Percentiles rank a stretch among this genome's conserved stretches.
Conservation (phyloP, 2,797 vertebrate genomes). For the Australoheros facetus region DNA sequence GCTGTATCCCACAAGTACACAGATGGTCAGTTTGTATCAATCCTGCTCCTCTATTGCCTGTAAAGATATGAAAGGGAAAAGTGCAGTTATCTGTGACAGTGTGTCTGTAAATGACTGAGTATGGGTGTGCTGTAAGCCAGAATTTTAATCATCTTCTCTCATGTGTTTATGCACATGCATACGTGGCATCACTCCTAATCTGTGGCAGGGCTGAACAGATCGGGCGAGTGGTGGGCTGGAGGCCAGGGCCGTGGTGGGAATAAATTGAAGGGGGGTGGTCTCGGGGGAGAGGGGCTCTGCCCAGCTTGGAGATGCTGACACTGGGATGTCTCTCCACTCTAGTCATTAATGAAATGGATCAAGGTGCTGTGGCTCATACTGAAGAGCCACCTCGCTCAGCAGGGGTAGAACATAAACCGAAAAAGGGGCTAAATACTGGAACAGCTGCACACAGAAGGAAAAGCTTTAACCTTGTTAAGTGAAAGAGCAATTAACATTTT, state of each 20-base stretch:
- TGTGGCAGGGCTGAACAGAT: slow-evolving; percentile 78
- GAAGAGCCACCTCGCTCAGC: slow-evolving; percentile 79
- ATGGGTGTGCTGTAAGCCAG: slow-evolving; percentile 35
- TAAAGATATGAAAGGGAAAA: slow-evolving; percentile 29
- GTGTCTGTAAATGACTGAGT: slow-evolving; percentile 38
- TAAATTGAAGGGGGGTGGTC: slow-evolving; percentile 45
- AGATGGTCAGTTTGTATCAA: slow-evolving; percentile 55
- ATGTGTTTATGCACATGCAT: slow-evolving; percentile 59
- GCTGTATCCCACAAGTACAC: slow-evolving; percentile 29
- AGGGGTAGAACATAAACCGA: slow-evolving; percentile 64
- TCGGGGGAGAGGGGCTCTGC: slow-evolving; percentile 71
- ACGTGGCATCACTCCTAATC: slow-evolving; percentile 75
- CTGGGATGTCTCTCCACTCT: slow-evolving; percentile 81
- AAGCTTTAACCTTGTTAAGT: slow-evolving; percentile 46
- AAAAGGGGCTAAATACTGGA: slow-evolving; percentile 56
- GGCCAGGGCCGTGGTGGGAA: slow-evolving; percentile 33
- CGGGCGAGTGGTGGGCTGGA: slow-evolving; percentile 51
- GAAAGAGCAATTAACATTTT: slow-evolving; percentile 40
- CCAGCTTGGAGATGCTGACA: slow-evolving; percentile 80
- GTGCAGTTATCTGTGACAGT: slow-evolving; percentile 44
- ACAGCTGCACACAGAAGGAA: slow-evolving; percentile 36
- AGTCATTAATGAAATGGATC: slow-evolving; percentile 91
- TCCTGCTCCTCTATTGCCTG: slow-evolving; percentile 24
- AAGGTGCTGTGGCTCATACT: slow-evolving; percentile 86
- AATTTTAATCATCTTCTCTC: slow-evolving; percentile 55